Evolutionary conservation across 2,113 vertebrate species (phyloP).

Genomic region (Ibidorhyncha struthersii): DNA sequence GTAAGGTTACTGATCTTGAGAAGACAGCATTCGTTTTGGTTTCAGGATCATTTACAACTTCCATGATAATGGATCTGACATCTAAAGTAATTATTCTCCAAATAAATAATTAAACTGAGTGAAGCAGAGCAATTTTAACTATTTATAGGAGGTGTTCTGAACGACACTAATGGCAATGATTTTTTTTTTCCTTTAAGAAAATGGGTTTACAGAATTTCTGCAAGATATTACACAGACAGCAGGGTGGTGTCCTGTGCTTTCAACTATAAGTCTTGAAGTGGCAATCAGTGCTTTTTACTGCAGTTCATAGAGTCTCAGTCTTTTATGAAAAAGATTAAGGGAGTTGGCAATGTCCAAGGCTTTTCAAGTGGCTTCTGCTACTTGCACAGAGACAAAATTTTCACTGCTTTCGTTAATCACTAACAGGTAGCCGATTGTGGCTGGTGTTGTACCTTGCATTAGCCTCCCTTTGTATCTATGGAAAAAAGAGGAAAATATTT

Average conservation of each 20-base stretch:
- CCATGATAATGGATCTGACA: neutral
- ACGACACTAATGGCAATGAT: neutral
- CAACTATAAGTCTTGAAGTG: neutral
- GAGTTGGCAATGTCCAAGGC: neutral
- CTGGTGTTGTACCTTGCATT: neutral
- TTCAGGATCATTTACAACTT: slow-evolving; percentile 10
- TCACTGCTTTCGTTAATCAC: neutral
- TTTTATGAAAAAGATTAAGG: neutral
- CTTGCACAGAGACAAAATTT: neutral
- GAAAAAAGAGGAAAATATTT: neutral
- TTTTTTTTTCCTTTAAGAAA: slow-evolving; percentile 9
- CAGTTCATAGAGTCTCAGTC: neutral
- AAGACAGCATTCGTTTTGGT: neutral
- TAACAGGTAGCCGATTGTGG: neutral
- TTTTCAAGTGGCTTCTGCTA: neutral
- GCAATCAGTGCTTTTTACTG: neutral
- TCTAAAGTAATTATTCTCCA: slow-evolving; percentile 33
- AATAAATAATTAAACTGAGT: slow-evolving; percentile 50
- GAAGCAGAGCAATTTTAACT: slow-evolving; percentile 25
- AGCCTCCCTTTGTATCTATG: neutral
- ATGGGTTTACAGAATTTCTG: neutral
- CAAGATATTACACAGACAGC: neutral
- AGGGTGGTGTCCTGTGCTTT: neutral
- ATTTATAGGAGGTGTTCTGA: slow-evolving; percentile 17
- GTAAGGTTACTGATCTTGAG: neutral